phyloP scores from a whole-genome alignment of 2,888 invertebrate species.

The Fragum fragum region DNA sequence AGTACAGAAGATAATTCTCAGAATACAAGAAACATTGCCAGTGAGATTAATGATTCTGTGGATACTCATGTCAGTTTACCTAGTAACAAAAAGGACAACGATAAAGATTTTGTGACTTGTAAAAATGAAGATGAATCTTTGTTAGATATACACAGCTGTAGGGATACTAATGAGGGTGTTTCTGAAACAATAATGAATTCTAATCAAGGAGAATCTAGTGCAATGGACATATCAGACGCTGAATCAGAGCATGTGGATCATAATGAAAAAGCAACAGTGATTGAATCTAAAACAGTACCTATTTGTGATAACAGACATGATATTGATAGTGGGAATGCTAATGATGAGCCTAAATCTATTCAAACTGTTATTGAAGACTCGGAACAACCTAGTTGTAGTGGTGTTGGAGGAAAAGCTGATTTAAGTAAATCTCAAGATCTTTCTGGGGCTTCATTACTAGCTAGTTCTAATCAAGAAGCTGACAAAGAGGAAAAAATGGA shows the following conservation, averaged over 20 bases:
- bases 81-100: not conserved
- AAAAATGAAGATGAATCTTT: not conserved
- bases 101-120: not conserved
- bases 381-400: conserved; percentile 7
- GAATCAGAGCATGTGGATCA: not conserved
- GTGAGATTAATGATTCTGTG: not conserved
- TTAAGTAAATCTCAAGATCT: not conserved
- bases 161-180: not conserved
- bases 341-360: not conserved
- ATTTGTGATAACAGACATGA: not conserved
- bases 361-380: conserved; percentile 5
- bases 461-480: not conserved
- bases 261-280: not conserved
- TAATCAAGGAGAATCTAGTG: conserved; percentile 2
- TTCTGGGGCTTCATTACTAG: not conserved
- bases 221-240: conserved; percentile 15
- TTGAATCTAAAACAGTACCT: not conserved
- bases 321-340: not conserved
- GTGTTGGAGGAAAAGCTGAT: not conserved
- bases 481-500: conserved; percentile 9
- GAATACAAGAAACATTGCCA: not conserved
- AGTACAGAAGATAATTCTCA: not conserved
- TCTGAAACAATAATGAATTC: not conserved
- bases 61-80: not conserved
- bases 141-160: not conserved